Percentiles rank a stretch among this genome's conserved stretches.
Conservation (phyloP, 2,113 vertebrate genomes). For the Okapia johnstoni region DNA sequence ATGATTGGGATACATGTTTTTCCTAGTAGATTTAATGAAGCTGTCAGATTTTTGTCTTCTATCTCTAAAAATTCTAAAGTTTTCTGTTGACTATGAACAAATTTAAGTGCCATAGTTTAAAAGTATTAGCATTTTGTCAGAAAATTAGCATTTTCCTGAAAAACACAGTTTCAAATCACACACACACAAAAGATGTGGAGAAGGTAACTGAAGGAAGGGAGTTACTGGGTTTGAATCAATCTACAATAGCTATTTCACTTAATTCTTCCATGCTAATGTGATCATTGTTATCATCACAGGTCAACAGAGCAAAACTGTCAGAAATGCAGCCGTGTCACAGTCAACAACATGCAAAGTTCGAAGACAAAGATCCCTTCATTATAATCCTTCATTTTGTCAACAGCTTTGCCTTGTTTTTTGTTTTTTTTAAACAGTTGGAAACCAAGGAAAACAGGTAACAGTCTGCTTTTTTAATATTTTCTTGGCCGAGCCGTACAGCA, state of each 20-base stretch:
- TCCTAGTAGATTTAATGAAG: background rate
- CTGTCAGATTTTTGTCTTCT: background rate
- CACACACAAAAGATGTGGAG: background rate
- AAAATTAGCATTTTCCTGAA: conserved; percentile 10
- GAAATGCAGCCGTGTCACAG: background rate
- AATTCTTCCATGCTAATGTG: background rate
- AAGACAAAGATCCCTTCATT: background rate
- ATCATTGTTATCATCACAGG: background rate
- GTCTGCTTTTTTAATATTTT: background rate
- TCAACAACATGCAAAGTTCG: background rate
- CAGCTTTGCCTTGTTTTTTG: background rate
- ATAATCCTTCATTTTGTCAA: background rate
- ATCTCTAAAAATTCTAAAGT: background rate
- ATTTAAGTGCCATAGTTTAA: background rate
- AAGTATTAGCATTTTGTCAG: background rate
- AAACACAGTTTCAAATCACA: background rate
- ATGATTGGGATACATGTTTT: background rate
- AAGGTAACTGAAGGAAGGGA: background rate
- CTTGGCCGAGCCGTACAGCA: background rate
- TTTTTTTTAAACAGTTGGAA: background rate
- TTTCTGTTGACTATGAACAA: background rate
- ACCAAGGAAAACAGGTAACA: background rate
- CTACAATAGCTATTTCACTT: background rate
- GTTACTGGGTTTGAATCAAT: background rate
- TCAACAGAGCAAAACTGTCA: background rate